Conservation (phyloP, 1,140 invertebrate species). For the Papilio polyxenes region DNA sequence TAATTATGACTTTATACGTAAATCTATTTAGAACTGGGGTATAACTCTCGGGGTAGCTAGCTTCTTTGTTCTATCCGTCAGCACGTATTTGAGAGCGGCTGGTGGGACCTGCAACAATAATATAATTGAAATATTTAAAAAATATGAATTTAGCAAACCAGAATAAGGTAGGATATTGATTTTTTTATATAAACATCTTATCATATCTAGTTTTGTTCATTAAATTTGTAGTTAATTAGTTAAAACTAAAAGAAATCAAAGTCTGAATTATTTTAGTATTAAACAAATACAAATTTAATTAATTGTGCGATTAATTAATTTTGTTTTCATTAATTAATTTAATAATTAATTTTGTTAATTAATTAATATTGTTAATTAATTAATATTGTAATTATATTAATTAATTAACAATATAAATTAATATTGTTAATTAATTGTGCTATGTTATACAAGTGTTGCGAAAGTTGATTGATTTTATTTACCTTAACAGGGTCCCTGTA, state of each 20-base stretch:
- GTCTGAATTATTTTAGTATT: neutral
- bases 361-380: too few species aligned
- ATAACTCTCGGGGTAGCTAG: conserved; percentile 69
- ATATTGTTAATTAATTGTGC: too few species aligned
- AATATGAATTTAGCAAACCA: neutral
- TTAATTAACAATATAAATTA: too few species aligned
- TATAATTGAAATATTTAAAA: neutral
- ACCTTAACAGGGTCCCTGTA: conserved; percentile 72
- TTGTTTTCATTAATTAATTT: too few species aligned
- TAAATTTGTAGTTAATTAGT: neutral
- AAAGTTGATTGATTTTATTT: conserved; percentile 1
- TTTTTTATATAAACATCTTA: too few species aligned
- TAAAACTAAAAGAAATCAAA: neutral
- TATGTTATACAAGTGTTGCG: too few species aligned
- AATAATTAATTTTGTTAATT: too few species aligned
- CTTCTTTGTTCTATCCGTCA: conserved; percentile 69
- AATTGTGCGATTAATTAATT: too few species aligned
- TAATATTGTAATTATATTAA: too few species aligned
- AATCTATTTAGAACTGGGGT: conserved; percentile 42
- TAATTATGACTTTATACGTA: neutral
- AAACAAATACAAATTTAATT: too few species aligned
- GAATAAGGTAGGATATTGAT: neutral
- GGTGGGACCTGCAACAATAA: conserved; percentile 58
- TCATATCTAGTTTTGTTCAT: too few species aligned
- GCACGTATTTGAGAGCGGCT: conserved; percentile 64